Evolutionary conservation across 2,797 vertebrate species (phyloP).

Genomic region (Clarias laeviceps): DNA sequence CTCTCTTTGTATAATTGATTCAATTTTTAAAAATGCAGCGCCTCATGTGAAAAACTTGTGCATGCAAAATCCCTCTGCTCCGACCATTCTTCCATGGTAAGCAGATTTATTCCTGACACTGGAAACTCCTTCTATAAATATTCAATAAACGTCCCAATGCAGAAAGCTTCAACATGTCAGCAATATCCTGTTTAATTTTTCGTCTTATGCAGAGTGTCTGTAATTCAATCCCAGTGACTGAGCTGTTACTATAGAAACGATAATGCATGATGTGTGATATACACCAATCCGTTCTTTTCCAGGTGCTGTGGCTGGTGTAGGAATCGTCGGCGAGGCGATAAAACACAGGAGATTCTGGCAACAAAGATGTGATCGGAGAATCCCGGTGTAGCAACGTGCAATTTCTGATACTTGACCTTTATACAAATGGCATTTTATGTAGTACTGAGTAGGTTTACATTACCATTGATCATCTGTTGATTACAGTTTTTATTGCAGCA

Average conservation of each 20-base stretch:
- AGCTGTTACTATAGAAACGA: background rate
- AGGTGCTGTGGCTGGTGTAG: conserved; percentile 30
- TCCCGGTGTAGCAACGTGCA: background rate
- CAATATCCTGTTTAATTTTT: no score
- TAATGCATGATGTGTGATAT: background rate
- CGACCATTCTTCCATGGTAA: no score
- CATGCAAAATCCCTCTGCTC: no score
- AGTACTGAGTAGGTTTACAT: background rate
- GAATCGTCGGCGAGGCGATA: background rate
- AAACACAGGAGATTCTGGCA: background rate
- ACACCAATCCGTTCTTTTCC: background rate
- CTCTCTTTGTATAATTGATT: background rate
- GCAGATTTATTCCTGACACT: no score
- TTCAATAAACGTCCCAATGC: no score
- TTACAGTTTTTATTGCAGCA: background rate
- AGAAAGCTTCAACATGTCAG: background rate
- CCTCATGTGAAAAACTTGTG: background rate
- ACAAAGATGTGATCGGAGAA: conserved; percentile 1
- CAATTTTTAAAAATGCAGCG: background rate
- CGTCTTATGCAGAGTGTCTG: background rate
- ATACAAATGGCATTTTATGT: background rate
- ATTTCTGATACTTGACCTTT: conserved; percentile 3
- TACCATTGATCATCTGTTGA: background rate
- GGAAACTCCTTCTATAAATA: no score
- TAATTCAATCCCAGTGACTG: no score